Evolutionary conservation across 92 coral and sea anemone species (phyloP), one percentile per base, ranked within the genome.

Genomic region (Pocillopora meandrina): DNA sequence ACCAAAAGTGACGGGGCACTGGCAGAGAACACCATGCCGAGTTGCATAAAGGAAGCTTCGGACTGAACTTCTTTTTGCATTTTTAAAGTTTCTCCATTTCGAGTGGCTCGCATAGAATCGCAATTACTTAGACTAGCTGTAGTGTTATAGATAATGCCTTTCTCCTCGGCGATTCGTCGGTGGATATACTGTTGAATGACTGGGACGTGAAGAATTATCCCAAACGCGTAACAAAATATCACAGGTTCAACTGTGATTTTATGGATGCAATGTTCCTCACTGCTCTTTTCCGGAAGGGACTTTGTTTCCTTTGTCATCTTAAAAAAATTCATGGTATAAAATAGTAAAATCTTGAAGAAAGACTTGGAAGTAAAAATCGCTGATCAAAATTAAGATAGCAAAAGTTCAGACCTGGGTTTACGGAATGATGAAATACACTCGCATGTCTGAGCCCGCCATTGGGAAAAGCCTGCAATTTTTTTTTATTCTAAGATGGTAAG

Each of bases 161-260:
- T 94, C 18, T 90, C 88, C 61, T 90, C 93, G 18, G 95, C 92
- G 5, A 96, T 65, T 59, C 99, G 80, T 42, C 87, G 82, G 77
- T 92, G 98, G 61, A 96, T 91, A 59, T 96, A 96, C 61, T 96
- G 99, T 62, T 96, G 99, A 59, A 96, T 96, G 34, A 96, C 92
- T 2, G 99, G 99, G 26, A 96, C 98, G 60, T 96, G 98, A 58
- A 96, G 91, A 63, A 96, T 90, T 19, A 96, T 93, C 18, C 98
- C 98, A 87, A 96, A 96, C 55, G 99, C 99, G 65, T 96, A 96
- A 75, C 95, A 96, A 74, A 96, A 91, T 63, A 96, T 93, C 71
- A 94, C 98, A 34, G 99, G 99, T 81, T 96, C 99, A 34, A 96
- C 99, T 9, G 99, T 96, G 58, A 96, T 82, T 81, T 86, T 82